Evolutionary conservation across 2,888 invertebrate genomes (phyloP).

Genomic region (Therioaphis trifolii): DNA sequence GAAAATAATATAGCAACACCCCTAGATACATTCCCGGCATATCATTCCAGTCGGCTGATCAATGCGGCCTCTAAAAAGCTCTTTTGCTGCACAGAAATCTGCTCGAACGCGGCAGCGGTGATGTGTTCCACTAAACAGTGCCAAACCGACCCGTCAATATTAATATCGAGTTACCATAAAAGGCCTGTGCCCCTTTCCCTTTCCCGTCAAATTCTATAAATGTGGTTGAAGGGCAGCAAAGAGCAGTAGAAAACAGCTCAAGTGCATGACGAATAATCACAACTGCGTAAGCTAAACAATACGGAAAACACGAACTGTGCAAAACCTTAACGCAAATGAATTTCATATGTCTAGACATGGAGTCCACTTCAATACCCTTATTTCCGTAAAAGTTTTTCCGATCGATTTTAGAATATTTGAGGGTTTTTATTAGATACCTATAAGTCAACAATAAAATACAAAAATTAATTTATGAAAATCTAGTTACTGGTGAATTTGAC

Average conservation of each 20-base stretch:
- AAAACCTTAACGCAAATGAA: background rate
- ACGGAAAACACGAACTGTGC: background rate
- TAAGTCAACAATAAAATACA: too few relatives aligned
- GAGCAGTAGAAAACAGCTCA: constrained; percentile 33
- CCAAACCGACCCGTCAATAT: constrained; percentile 56
- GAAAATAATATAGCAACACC: constrained; percentile 60
- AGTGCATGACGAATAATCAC: constrained; percentile 21
- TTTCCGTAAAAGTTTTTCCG: too few relatives aligned
- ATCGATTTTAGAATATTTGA: too few relatives aligned
- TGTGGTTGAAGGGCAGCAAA: background rate
- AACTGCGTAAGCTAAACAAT: background rate
- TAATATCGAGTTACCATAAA: constrained; percentile 53
- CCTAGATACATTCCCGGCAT: constrained; percentile 51
- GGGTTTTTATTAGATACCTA: too few relatives aligned
- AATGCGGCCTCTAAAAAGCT: constrained; percentile 51
- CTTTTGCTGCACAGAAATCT: constrained; percentile 39
- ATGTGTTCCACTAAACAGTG: constrained; percentile 44
- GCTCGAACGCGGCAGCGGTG: background rate
- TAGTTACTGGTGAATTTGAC: too few relatives aligned
- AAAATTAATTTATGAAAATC: too few relatives aligned
- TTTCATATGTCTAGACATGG: too few relatives aligned
- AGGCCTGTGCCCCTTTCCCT: constrained; percentile 3
- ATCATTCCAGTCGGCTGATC: constrained; percentile 48
- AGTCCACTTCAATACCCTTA: too few relatives aligned
- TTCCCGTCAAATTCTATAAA: background rate